Base-by-base conservation (phyloP, 2,797 vertebrate genomes). In the Philypnodon macrostomus region DNA sequence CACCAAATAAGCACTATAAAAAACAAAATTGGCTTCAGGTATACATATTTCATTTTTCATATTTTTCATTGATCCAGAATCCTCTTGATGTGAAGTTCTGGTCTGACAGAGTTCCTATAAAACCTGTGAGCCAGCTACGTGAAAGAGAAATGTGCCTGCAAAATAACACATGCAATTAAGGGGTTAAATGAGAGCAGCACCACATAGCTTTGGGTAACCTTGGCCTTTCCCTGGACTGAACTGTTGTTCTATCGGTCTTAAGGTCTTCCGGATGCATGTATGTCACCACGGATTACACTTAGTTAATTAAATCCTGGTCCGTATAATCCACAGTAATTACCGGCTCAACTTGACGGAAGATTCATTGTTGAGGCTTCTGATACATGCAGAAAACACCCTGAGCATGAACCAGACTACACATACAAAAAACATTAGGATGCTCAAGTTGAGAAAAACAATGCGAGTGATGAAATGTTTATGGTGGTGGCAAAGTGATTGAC, bases 231-330 rank as follows among this genome's bases (percentile, higher is more conserved):
- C 84, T 65, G 49, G 74, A 55, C 21, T 85, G 80, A 89, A 84
- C 85, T 50, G 70, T 68, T 47, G 53, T 73, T 87, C 82, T 72
- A 68, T 68, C 75, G 51, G 75, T 83, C 87, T 89, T 89, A 89
- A 66, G 31, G 59, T 79, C 67, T 83, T 83, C 80, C 52, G 50
- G 66, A 71, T 31, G 57, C 50, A 38, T 70, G 39, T 61, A 53
- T 77, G 85, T 74, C 86, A 79, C 48, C 70, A 62, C 67, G 76
- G 83, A 88, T 88, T 83, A 88, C 72, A 63, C 52, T 44, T 18
- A 30, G 4, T 29, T 42, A 7, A 6, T 27, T 27, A 36, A 53
- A 77, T 82, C 74, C 70, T 78, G 38, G 78, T 85, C 79, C 63
- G 35, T 69, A 63, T 88, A 87, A 90, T 87, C 39, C 85, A 69